These are phyloP conservation scores for Penaeus chinensis DNA, from an alignment of 1,140 invertebrate genomes.

Conservation along the genomic window DNA sequence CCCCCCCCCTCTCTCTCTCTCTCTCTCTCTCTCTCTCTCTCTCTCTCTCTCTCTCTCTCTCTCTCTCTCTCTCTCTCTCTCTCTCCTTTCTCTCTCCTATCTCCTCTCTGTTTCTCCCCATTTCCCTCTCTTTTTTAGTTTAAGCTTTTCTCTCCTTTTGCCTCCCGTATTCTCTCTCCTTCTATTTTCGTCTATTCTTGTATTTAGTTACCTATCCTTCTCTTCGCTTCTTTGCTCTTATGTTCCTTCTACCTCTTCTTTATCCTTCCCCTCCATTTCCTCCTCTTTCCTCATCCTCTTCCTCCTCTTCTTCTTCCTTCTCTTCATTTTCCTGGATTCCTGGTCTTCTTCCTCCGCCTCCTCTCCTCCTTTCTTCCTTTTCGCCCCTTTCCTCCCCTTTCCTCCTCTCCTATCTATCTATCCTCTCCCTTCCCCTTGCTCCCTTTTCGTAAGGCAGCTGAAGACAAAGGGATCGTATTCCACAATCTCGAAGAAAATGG, in stretches of 20 bases:
- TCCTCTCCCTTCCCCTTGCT: slow-evolving; percentile 2
- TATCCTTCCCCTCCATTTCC: not conserved
- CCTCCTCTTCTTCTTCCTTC: not conserved
- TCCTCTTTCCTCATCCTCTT: not conserved
- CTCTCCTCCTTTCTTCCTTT: not conserved
- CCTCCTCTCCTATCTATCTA: not conserved
- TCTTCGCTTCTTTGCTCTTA: not conserved
- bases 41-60: not conserved
- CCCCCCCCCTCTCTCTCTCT: not conserved
- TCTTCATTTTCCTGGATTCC: not conserved
- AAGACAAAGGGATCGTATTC: slow-evolving; percentile 50
- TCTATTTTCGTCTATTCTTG: not conserved
- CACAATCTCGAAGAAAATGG: slow-evolving; percentile 39
- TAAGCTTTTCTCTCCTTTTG: not conserved
- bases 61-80: no score
- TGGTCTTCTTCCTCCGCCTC: not conserved
- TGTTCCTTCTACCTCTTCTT: not conserved
- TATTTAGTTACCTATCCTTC: not conserved
- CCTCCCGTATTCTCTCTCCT: not conserved
- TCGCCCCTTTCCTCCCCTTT: not conserved
- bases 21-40: not conserved
- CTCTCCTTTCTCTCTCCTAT: not conserved
- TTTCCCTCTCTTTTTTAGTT: not conserved
- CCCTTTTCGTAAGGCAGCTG: not conserved
- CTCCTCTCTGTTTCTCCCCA: no score